Base-by-base conservation (phyloP, 2,113 vertebrate genomes). In the Nymphicus hollandicus region DNA sequence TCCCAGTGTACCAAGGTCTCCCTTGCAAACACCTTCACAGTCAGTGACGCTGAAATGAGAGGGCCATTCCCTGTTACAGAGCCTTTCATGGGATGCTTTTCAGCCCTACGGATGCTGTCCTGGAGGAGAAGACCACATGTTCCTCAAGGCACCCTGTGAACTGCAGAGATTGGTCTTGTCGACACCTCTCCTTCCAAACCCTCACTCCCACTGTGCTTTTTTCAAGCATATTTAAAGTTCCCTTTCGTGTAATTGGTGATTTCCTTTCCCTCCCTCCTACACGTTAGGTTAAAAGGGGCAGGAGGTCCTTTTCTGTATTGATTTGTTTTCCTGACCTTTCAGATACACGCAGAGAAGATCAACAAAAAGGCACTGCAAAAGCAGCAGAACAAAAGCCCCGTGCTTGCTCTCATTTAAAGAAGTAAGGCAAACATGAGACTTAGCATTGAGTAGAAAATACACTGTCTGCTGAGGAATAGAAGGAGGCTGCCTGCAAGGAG, bases 311-410 rank as follows among this genome's bases (percentile, higher is more conserved):
- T 84, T 94, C 94, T 4, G 1, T 88, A 97, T 84, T 88, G 97
- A 97, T 97, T 97, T 97, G 96, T 97, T 97, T 97, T 95, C 91
- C 95, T 95, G 93, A 96, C 96, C 98, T 98, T 97, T 97, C 87
- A 92, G 89, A 96, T 93, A 82, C 97, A 95, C 56, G 79, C 69
- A 95, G 93, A 97, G 94, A 96, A 95, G 88, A 96, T 88, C 79
- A 96, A 53, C 78, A 86, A 92, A 93, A 82, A 93, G 22, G 73
- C 71, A 47, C 66, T 56, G 68, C 43, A 91, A 87, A 95, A 96
- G 58, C 80, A 94, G 93, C 70, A 83, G 80, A 87, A 93, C 81
- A 81, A 94, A 93, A 90, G 76, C 7, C 0, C 79, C 9, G 55
- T 6, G 19, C 88, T 79, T 84, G 52, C 50, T 82, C 64, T 92